Conservation (phyloP, 92 coral and sea anemone species). For the Porites divaricata region DNA sequence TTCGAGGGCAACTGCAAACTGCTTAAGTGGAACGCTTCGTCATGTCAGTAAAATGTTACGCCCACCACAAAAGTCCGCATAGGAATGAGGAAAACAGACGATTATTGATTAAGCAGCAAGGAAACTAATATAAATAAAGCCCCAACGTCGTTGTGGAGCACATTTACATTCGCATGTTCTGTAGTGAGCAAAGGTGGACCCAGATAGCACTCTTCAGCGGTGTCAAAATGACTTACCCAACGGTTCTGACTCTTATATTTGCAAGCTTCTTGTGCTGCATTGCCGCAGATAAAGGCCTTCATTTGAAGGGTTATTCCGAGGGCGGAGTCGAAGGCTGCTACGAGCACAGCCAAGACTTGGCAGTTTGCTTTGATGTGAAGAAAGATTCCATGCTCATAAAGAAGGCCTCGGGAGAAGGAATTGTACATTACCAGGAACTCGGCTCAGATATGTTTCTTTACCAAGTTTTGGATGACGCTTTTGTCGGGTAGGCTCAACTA, state of each 20-base stretch:
- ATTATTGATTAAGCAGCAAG: background rate
- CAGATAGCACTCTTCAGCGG: background rate
- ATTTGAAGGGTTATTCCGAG: constrained; percentile 12
- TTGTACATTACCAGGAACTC: constrained; percentile 14
- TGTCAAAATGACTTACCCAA: background rate
- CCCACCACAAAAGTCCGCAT: background rate
- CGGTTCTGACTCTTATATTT: background rate
- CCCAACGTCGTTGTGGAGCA: background rate
- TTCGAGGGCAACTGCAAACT: too few relatives aligned
- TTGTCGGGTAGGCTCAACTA: constrained; percentile 14
- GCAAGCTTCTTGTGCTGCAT: background rate
- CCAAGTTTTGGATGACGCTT: constrained; percentile 26
- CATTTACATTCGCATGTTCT: background rate
- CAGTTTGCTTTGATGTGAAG: constrained; percentile 26
- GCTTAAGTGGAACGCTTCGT: too few relatives aligned
- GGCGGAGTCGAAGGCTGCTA: constrained; percentile 28
- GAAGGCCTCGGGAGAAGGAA: constrained; percentile 23
- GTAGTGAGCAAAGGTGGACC: background rate
- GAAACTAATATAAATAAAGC: background rate
- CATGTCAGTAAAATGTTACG: background rate
- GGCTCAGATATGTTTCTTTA: constrained; percentile 21
- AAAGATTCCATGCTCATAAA: constrained; percentile 11
- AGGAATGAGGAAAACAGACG: background rate
- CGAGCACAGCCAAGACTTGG: constrained; percentile 16
- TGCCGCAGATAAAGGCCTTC: constrained; percentile 22